Evolutionary conservation across 2,113 vertebrate species (phyloP).

Genomic region (Paralichthys olivaceus): DNA sequence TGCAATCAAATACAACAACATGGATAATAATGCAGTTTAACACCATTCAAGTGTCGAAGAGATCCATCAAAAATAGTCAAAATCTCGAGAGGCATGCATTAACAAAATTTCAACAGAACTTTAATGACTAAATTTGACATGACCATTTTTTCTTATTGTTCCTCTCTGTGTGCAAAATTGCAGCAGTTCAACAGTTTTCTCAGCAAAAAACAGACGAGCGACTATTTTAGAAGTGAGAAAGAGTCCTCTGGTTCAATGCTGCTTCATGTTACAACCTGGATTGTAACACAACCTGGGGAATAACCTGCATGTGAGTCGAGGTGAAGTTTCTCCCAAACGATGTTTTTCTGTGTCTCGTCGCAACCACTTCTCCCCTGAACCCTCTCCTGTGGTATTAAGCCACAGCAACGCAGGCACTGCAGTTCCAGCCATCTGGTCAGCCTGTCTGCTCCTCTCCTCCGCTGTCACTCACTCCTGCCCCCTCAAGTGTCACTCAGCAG

Average conservation of each 20-base stretch:
- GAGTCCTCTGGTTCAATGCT: background rate
- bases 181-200: background rate
- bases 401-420: constrained; percentile 67
- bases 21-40: background rate
- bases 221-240: background rate
- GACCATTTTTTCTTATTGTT: background rate
- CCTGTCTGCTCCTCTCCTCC: constrained; percentile 71
- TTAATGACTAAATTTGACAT: background rate
- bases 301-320: constrained; percentile 18
- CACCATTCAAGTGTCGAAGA: background rate
- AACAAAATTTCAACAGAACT: background rate
- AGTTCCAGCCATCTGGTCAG: constrained; percentile 80
- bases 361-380: constrained; percentile 42
- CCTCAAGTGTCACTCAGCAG: constrained; percentile 78
- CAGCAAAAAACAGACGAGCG: background rate
- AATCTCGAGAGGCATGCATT: background rate
- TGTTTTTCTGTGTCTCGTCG: constrained; percentile 3
- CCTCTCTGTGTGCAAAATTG: background rate
- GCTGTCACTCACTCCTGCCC: constrained; percentile 76
- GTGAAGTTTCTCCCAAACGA: constrained; percentile 23
- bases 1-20: background rate
- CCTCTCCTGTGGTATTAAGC: constrained; percentile 63
- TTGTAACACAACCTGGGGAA: background rate
- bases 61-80: background rate
- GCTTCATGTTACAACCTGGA: background rate